Conservation (phyloP, 2,888 invertebrate species). For the Drosophila borborema region DNA sequence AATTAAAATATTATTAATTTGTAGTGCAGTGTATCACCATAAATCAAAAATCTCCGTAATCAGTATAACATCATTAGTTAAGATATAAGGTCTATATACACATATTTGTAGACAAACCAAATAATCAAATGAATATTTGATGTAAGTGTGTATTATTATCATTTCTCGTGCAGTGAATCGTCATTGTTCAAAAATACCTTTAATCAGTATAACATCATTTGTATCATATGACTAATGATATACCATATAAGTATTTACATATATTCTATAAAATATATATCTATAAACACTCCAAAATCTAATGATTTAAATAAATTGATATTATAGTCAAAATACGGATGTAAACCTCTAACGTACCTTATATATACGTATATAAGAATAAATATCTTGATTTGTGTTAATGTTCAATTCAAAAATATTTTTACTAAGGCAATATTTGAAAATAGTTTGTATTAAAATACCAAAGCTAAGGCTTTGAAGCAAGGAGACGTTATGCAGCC, state of each 20-base stretch:
- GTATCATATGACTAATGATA: neutral
- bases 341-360: neutral
- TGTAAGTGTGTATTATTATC: too few species aligned
- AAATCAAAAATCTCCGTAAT: neutral
- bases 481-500: constrained; percentile 4
- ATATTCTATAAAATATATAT: too few species aligned
- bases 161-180: neutral
- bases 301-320: neutral
- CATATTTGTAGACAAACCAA: too few species aligned
- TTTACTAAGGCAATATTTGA: neutral
- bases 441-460: neutral
- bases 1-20: neutral
- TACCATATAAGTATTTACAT: neutral
- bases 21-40: neutral
- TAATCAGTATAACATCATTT: neutral
- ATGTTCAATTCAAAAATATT: neutral
- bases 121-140: too few species aligned
- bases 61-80: neutral
- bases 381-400: neutral
- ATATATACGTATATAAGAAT: neutral
- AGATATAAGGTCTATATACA: too few species aligned
- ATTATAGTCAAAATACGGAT: neutral
- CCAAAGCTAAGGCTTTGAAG: neutral
- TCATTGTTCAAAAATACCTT: neutral
- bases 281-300: too few species aligned